Evolutionary conservation across 2,113 vertebrate genomes (phyloP).

Genomic region (Synchiropus splendidus): DNA sequence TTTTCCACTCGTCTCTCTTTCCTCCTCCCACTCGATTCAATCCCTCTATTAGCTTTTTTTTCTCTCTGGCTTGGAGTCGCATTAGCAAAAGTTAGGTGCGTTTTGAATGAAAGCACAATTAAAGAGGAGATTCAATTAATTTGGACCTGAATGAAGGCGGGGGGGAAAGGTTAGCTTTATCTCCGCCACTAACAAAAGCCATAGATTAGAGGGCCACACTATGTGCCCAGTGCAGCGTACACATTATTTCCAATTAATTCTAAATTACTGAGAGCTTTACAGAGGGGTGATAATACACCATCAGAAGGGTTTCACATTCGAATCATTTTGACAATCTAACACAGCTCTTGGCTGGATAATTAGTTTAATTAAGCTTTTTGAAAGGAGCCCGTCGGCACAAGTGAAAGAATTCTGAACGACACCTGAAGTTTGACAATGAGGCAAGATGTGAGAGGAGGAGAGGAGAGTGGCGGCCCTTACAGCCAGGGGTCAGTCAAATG

Average conservation of each 20-base stretch:
- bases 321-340: slow-evolving; percentile 60
- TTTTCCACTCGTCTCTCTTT: slow-evolving; percentile 19
- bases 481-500: no score
- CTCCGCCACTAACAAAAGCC: slow-evolving; percentile 77
- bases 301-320: slow-evolving; percentile 64
- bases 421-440: slow-evolving; percentile 45
- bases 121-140: slow-evolving; percentile 94
- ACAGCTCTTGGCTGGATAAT: slow-evolving; percentile 62
- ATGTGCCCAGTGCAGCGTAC: slow-evolving; percentile 84
- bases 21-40: slow-evolving; percentile 27
- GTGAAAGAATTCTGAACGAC: slow-evolving; percentile 29
- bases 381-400: slow-evolving; percentile 33
- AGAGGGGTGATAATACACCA: slow-evolving; percentile 76
- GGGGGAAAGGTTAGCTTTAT: slow-evolving; percentile 75
- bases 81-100: slow-evolving; percentile 77
- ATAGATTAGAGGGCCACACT: slow-evolving; percentile 81
- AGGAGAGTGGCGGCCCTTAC: not conserved
- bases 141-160: slow-evolving; percentile 76
- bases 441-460: slow-evolving; percentile 11
- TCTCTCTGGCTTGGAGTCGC: slow-evolving; percentile 65
- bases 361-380: slow-evolving; percentile 69
- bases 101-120: slow-evolving; percentile 94
- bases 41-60: slow-evolving; percentile 34
- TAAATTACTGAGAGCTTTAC: slow-evolving; percentile 86
- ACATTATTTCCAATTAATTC: slow-evolving; percentile 94